phyloP scores from a whole-genome alignment of 1,140 invertebrate genomes.

The Coelopa frigida region DNA sequence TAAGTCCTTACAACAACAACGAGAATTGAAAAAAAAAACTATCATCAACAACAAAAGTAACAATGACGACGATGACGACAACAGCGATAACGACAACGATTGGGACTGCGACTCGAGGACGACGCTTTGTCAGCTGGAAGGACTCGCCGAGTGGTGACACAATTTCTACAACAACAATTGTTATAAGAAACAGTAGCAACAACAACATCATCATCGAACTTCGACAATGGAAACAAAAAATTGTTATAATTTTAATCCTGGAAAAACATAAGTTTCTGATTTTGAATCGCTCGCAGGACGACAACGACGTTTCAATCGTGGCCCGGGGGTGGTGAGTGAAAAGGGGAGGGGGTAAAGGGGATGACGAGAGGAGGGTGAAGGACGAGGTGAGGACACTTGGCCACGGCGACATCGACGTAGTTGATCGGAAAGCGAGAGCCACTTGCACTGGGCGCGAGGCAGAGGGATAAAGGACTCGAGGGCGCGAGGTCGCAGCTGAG shows the following conservation, averaged over 20 bases:
- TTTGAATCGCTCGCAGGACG: constrained; percentile 37
- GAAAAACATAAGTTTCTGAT: constrained; percentile 42
- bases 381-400: too few species aligned
- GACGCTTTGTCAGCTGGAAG: constrained; percentile 15
- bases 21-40: background rate
- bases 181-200: background rate
- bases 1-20: constrained; percentile 9
- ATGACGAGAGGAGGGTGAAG: constrained; percentile 5
- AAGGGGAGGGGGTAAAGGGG: background rate
- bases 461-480: constrained; percentile 3
- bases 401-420: too few species aligned
- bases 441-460: background rate
- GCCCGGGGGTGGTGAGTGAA: background rate
- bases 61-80: background rate
- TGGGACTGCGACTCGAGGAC: constrained; percentile 14
- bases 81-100: constrained; percentile 5
- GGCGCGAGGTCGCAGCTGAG: background rate
- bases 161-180: background rate
- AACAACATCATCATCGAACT: background rate
- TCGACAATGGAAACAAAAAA: background rate
- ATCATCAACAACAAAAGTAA: background rate
- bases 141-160: constrained; percentile 1
- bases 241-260: constrained; percentile 9
- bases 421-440: background rate
- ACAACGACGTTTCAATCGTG: background rate